phyloP scores from a whole-genome alignment of 2,797 vertebrate species.

The Xiphophorus birchmanni region DNA sequence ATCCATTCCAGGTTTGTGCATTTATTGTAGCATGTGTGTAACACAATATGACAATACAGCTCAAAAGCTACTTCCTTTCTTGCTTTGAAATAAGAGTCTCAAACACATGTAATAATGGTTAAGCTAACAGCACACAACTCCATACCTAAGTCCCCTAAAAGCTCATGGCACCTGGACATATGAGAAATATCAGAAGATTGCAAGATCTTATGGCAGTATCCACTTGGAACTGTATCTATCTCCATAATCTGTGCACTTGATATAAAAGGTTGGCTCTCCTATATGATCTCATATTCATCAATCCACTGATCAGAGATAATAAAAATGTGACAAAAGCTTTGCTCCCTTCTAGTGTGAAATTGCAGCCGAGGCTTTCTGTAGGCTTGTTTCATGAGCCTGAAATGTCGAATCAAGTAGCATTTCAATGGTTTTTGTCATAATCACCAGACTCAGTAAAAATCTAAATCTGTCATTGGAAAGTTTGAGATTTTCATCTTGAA shows the following conservation, averaged over 20 bases:
- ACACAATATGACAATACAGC: not conserved
- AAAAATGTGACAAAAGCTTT: not conserved
- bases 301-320: constrained; percentile 8
- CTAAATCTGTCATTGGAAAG: not conserved
- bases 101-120: not conserved
- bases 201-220: not conserved
- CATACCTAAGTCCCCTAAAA: no score
- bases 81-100: not conserved
- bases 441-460: not conserved
- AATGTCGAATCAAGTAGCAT: not conserved
- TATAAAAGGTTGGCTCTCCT: not conserved
- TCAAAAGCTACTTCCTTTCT: not conserved
- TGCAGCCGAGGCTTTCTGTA: not conserved
- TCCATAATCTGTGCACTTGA: not conserved
- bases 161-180: not conserved
- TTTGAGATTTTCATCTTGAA: not conserved
- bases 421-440: not conserved
- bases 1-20: no score
- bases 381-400: not conserved
- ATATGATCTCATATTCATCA: not conserved
- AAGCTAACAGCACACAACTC: not conserved
- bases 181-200: not conserved
- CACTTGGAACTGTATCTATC: not conserved
- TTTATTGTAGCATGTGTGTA: no score
- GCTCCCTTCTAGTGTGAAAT: constrained; percentile 3